Base-by-base conservation (phyloP, 37 sponge, comb jelly and placozoan genomes). In the Haliclona indistincta region DNA sequence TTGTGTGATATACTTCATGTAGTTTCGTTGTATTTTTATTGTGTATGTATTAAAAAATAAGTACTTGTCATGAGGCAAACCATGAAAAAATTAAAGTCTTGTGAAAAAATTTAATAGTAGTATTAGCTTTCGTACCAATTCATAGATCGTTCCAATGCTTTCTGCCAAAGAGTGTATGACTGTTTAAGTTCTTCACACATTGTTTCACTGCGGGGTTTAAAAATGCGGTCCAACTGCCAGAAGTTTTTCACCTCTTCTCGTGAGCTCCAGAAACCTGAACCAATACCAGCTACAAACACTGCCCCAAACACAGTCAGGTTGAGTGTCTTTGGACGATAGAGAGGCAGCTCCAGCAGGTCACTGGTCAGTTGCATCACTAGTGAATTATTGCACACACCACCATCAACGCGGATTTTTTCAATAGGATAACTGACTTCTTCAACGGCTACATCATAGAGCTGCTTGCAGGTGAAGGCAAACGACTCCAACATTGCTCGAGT, bases 231-330 rank as follows among this genome's bases (percentile, higher is more conserved):
- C 20, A 70, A 37, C 37, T 73, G 1, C 71, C 80, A 74, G 30
- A 93, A 78, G 1, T 51, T 33, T 42, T 43, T 32, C 23, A 93
- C 70, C 39, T 93, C 85, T 0, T 79, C 77, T 19, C 53, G 55
- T 15, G 65, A 60, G 35, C 76, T 76, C 93, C 93, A 93, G 23
- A 93, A 81, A 28, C 90, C 96, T 1, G 68, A 58, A n/a, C 68
- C 86, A 37, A 95, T 56, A 13, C 96, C 96, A 10, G 96, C 89
- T 52, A 95, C 22, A 32, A 69, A 88, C 0, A 87, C 75, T 42
- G 96, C 93, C 3, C 96, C 96, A 28, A 75, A 74, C 0, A 81
- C 86, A 0, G 96, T 92, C 73, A 81, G 85, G 65, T 95, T 90
- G 0, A 72, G 53, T 10, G 86, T 71, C 2, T 30, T 45, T 0